phyloP scores from a whole-genome alignment of 2,888 invertebrate species.

The Dasypolia templi region DNA sequence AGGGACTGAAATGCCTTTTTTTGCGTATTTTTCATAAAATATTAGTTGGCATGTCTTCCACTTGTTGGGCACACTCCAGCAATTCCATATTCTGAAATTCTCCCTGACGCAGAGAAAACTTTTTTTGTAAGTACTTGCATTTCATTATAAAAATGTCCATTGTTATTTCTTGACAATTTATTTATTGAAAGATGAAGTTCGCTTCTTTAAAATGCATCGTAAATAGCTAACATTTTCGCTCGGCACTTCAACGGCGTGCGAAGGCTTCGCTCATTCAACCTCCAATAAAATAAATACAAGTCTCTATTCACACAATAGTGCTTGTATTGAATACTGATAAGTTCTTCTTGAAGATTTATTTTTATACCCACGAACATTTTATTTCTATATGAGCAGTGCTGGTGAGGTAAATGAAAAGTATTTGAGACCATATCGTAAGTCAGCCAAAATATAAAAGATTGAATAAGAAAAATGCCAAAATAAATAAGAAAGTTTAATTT shows the following conservation, averaged over 20 bases:
- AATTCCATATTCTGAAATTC: neutral
- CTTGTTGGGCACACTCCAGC: conserved; percentile 19
- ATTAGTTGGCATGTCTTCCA: conserved; percentile 25
- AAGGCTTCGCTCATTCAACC: conserved; percentile 39
- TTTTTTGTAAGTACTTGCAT: conserved; percentile 5
- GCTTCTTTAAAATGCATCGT: conserved; percentile 25
- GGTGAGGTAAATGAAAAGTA: neutral
- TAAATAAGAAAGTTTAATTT: too few relatives aligned
- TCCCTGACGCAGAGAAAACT: neutral
- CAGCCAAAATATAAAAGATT: conserved; percentile 3
- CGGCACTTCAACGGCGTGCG: conserved; percentile 13
- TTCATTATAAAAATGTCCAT: conserved; percentile 12
- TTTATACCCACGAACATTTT: neutral
- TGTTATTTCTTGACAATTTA: conserved; percentile 33
- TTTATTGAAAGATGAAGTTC: conserved; percentile 19
- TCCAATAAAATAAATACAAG: conserved; percentile 29
- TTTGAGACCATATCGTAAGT: neutral
- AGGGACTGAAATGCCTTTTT: neutral
- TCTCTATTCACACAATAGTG: conserved; percentile 19
- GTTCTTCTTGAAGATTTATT: conserved; percentile 28
- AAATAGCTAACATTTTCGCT: conserved; percentile 37
- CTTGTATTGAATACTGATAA: conserved; percentile 44
- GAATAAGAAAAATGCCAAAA: too few relatives aligned
- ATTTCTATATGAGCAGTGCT: neutral
- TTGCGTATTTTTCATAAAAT: conserved; percentile 3